Evolutionary conservation across 2,888 invertebrate genomes (phyloP).

Genomic region (Sepioteuthis lessoniana): DNA sequence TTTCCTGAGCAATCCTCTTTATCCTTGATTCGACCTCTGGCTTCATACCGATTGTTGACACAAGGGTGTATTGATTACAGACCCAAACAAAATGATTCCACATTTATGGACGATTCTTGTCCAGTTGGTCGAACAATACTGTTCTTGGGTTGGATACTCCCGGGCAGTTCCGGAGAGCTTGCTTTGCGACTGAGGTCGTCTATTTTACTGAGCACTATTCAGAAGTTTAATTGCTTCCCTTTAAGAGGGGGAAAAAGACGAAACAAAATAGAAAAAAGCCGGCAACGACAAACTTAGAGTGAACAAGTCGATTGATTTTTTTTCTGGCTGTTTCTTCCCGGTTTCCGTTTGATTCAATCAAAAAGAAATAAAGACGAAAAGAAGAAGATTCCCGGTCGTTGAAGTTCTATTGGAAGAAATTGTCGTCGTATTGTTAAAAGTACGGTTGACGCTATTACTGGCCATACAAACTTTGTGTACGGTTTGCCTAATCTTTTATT

Average conservation of each 20-base stretch:
- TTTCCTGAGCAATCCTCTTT: not conserved
- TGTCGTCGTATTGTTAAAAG: not conserved
- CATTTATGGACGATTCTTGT: not conserved
- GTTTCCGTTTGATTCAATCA: not conserved
- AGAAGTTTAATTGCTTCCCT: not conserved
- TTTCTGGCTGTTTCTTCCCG: not conserved
- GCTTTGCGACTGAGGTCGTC: not conserved
- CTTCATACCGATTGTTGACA: not conserved
- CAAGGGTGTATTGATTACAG: not conserved
- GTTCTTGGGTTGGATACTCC: not conserved
- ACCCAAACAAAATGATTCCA: not conserved
- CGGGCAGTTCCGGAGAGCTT: not conserved
- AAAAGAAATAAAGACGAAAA: not conserved
- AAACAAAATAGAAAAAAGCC: not conserved
- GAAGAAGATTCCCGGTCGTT: not conserved
- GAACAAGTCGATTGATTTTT: not conserved
- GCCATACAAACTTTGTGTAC: not conserved
- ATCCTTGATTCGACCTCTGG: not conserved
- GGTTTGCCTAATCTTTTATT: not conserved
- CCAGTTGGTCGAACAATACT: not conserved
- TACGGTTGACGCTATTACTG: not conserved
- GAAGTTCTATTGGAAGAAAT: not conserved
- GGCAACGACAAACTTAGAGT: not conserved
- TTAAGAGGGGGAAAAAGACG: constrained; percentile 33
- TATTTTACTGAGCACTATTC: not conserved